Conservation (phyloP, 2,113 vertebrate genomes). For the Atrichornis clamosus region DNA sequence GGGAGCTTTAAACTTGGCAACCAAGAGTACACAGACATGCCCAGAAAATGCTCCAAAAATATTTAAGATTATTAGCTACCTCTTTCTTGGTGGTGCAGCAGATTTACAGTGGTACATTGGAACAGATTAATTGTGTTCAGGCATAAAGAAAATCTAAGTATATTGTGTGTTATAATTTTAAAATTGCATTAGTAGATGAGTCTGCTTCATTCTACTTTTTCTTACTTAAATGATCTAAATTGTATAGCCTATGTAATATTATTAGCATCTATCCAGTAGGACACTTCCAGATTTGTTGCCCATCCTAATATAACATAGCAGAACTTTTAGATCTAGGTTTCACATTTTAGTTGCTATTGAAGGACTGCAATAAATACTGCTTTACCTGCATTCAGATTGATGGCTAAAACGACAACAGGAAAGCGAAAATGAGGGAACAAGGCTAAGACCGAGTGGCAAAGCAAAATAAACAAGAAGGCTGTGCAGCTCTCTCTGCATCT, state of each 20-base stretch:
- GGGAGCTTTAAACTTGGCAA: background rate
- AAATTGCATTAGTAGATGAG: background rate
- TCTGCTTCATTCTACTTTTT: background rate
- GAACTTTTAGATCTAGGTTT: background rate
- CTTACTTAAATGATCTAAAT: background rate
- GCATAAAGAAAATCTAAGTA: background rate
- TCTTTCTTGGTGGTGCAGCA: background rate
- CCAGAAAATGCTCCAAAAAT: background rate
- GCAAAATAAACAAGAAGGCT: background rate
- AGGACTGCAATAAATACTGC: background rate
- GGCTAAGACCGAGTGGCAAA: background rate
- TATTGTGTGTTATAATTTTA: background rate
- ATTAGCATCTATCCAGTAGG: background rate
- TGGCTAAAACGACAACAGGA: background rate
- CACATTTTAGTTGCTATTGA: background rate
- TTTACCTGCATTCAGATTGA: background rate
- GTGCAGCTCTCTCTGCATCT: background rate
- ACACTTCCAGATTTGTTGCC: background rate
- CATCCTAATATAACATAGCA: background rate
- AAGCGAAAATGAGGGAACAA: background rate
- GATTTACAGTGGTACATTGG: rapidly evolving
- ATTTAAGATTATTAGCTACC: background rate
- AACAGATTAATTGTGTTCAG: background rate
- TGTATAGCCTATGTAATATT: background rate
- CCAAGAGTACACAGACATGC: background rate